Evolutionary conservation across 2,113 vertebrate genomes (phyloP).

Genomic region (Gallinago undulata): DNA sequence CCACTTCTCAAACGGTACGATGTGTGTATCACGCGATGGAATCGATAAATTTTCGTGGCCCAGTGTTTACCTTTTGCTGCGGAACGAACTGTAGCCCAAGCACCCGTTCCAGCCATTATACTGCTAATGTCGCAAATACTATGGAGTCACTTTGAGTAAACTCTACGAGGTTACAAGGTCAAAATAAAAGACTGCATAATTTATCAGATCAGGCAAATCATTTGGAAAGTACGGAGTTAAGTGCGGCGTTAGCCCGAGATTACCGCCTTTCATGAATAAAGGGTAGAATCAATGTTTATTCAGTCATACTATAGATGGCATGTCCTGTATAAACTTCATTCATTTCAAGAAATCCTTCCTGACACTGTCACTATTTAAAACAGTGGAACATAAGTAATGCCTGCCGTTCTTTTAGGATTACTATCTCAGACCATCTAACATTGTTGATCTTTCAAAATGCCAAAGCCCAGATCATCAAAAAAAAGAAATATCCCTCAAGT

Average conservation of each 20-base stretch:
- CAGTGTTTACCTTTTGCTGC: slow-evolving; percentile 47
- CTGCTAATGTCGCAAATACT: slow-evolving; percentile 55
- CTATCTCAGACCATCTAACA: neutral
- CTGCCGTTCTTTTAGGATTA: neutral
- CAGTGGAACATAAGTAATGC: slow-evolving; percentile 37
- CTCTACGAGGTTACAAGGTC: slow-evolving; percentile 62
- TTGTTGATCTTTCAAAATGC: neutral
- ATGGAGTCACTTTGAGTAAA: slow-evolving; percentile 67
- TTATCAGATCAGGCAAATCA: slow-evolving; percentile 73
- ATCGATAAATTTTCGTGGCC: slow-evolving; percentile 46
- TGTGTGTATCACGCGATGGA: slow-evolving; percentile 30
- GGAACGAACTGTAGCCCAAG: slow-evolving; percentile 29
- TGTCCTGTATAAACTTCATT: slow-evolving; percentile 69
- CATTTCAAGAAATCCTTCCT: slow-evolving; percentile 53
- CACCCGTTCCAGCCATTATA: slow-evolving; percentile 24
- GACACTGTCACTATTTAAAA: slow-evolving; percentile 49
- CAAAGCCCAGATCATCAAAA: neutral
- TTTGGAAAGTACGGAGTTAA: slow-evolving; percentile 67
- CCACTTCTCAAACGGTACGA: slow-evolving; percentile 24
- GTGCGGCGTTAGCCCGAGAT: slow-evolving; percentile 60
- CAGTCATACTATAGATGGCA: slow-evolving; percentile 60
- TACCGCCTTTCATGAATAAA: slow-evolving; percentile 65
- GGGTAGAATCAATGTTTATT: slow-evolving; percentile 68
- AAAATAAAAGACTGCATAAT: slow-evolving; percentile 75
- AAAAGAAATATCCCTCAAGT: neutral